Conservation (phyloP, 1,140 invertebrate genomes). For the Marisa cornuarietis region DNA sequence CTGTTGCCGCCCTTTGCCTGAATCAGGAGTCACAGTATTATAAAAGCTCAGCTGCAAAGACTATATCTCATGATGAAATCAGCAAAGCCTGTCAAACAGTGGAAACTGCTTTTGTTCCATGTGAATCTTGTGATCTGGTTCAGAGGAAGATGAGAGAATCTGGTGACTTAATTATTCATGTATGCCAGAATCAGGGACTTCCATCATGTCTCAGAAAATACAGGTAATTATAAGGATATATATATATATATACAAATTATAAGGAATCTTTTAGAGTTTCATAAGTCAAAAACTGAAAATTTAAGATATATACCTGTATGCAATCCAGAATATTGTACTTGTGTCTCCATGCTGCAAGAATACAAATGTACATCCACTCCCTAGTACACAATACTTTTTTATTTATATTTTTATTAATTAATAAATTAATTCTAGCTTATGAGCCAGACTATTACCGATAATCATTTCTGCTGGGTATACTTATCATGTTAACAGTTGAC, state of each 20-base stretch:
- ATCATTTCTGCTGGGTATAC: too few species aligned
- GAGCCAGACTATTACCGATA: too few species aligned
- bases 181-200: constrained; percentile 57
- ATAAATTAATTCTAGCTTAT: too few species aligned
- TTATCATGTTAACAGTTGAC: too few species aligned
- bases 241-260: too few species aligned
- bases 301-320: not conserved
- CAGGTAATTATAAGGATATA: not conserved
- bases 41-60: constrained; percentile 21
- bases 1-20: constrained; percentile 4
- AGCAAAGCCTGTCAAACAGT: constrained; percentile 61
- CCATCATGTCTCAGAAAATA: constrained; percentile 57
- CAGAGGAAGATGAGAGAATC: constrained; percentile 55
- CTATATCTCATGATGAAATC: constrained; percentile 43
- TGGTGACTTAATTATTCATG: constrained; percentile 50
- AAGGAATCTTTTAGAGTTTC: too few species aligned
- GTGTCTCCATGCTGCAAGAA: not conserved
- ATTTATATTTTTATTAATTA: too few species aligned
- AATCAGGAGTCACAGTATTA: constrained; percentile 3
- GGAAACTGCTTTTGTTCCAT: constrained; percentile 63
- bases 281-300: too few species aligned
- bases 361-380: not conserved
- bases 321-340: too few species aligned
- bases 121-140: constrained; percentile 60
- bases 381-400: too few species aligned